Evolutionary conservation across 2,113 vertebrate genomes (phyloP).

Genomic region (Arothron firmamentum): DNA sequence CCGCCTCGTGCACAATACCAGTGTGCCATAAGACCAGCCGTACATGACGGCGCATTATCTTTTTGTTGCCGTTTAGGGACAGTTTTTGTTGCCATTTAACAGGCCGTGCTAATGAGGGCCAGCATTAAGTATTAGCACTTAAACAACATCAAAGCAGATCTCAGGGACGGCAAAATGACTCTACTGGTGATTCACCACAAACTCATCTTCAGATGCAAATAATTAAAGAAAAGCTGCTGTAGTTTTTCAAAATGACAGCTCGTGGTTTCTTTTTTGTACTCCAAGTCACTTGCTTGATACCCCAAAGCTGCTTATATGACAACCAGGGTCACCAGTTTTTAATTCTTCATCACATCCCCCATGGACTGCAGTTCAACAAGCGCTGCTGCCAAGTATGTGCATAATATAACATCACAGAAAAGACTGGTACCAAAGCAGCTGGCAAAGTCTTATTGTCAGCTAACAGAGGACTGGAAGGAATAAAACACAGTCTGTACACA

Average conservation of each 20-base stretch:
- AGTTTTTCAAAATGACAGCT: constrained; percentile 48
- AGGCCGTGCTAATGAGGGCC: constrained; percentile 61
- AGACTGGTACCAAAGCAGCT: constrained; percentile 24
- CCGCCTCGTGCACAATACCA: constrained; percentile 26
- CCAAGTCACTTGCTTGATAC: constrained; percentile 39
- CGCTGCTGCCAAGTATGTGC: constrained; percentile 30
- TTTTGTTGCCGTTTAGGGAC: constrained; percentile 44
- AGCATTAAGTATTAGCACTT: constrained; percentile 54
- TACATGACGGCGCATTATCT: constrained; percentile 52
- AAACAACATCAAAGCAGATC: constrained; percentile 67
- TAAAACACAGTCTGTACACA: constrained; percentile 14
- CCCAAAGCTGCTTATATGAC: constrained; percentile 57
- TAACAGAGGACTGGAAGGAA: constrained; percentile 7
- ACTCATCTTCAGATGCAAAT: constrained; percentile 50
- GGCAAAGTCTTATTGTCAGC: constrained; percentile 16
- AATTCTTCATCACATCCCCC: constrained; percentile 44
- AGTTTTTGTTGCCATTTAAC: constrained; percentile 43
- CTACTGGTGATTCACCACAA: constrained; percentile 58
- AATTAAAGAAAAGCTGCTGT: constrained; percentile 44
- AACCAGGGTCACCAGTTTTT: constrained; percentile 39
- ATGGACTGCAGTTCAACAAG: constrained; percentile 41
- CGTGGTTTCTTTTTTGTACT: constrained; percentile 45
- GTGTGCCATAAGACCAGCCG: constrained; percentile 31
- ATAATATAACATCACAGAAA: constrained; percentile 25
- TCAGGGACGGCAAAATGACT: constrained; percentile 51